phyloP scores from a whole-genome alignment of 2,888 invertebrate species.

The Acrobasis repandana region DNA sequence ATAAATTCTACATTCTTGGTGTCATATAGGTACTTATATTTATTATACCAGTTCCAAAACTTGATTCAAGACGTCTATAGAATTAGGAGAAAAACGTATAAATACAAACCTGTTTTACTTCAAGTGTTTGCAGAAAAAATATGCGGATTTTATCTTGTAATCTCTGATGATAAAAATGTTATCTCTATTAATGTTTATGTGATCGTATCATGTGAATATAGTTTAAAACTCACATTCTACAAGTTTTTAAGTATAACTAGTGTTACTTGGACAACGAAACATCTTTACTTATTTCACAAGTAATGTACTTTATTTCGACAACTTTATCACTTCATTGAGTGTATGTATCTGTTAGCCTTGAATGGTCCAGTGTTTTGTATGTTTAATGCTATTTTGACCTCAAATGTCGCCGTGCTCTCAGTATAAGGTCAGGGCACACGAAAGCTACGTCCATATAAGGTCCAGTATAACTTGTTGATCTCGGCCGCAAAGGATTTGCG shows the following conservation, averaged over 20 bases:
- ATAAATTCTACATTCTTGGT: conserved; percentile 9
- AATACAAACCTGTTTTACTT: conserved; percentile 1
- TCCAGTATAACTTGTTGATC: conserved; percentile 36
- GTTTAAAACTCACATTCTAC: neutral
- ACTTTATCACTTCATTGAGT: neutral
- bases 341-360: neutral
- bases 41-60: conserved; percentile 19
- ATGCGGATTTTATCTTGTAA: conserved; percentile 8
- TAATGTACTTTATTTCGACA: neutral
- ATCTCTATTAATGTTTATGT: neutral
- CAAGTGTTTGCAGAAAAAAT: conserved; percentile 5
- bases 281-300: neutral
- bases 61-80: neutral
- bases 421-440: conserved; percentile 52
- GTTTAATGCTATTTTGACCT: conserved; percentile 2
- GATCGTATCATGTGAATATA: neutral
- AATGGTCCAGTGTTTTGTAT: neutral
- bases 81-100: conserved; percentile 3
- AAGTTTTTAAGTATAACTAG: neutral
- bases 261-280: neutral
- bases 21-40: conserved; percentile 11
- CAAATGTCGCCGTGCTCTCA: conserved; percentile 44
- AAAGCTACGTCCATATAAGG: conserved; percentile 57
- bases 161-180: conserved; percentile 12
- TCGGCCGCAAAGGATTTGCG: conserved; percentile 38